Base-by-base conservation (phyloP, 2,797 vertebrate genomes). In the Crax fasciolata region DNA sequence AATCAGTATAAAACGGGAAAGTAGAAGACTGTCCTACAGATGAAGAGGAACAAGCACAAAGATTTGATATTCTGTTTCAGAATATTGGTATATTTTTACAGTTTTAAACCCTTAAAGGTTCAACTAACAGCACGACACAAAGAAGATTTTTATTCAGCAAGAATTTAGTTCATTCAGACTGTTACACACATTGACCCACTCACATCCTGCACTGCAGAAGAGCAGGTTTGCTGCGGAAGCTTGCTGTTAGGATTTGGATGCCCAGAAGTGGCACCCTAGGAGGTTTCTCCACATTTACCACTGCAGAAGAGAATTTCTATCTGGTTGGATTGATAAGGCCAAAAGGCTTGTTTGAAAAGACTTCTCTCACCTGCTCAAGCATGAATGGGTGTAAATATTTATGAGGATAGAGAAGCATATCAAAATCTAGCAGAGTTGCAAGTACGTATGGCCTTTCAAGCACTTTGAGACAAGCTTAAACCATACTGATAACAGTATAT, bases 331-430 rank as follows among this genome's bases (percentile, higher is more conserved):
- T 48, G 21, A 28, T 63, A 43, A 85, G 71, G 48, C 32, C 84
- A 78, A 79, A 85, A 89, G 41, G n/a, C 20, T 39, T 79, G 14
- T 55, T 96, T 62, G 51, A 61, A 90, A 57, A 90, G n/a, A 49
- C 28, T 86, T 66, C 72, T 59, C 58, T 87, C 66, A 87, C 81
- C 49, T 84, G 65, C 65, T 66, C 39, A 86, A 91, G 23, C 39
- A 76, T 39, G 54, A 75, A 75, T 43, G 18, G 8, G 16, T 62
- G 52, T 79, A 94, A 94, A 93, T 80, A 97, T 83, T 92, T 87
- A 86, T 63, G 27, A 65, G 8, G 41, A 11, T 24, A 85, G 87
- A 92, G 71, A 84, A 90, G 19, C 25, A 32, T 57, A 85, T 49
- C 30, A 72, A 93, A 90, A 46, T n/a, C 39, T 66, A 48, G 13